Evolutionary conservation across 2,888 invertebrate species (phyloP), one percentile per base, ranked within the genome.

Genomic region (Hartigia nigra): DNA sequence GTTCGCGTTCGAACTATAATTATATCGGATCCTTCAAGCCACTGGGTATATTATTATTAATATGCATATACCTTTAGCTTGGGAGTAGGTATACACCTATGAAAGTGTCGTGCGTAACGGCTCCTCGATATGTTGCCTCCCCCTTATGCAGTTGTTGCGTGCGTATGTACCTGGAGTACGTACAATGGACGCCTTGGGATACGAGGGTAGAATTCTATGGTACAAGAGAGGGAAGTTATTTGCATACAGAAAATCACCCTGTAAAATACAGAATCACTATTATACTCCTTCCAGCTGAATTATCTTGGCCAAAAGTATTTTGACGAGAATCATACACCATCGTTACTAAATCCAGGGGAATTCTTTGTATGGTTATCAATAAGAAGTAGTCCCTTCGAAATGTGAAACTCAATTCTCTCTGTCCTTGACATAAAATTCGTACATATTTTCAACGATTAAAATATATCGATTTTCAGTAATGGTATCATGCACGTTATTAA

Each of bases 101-200:
- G 55, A 55, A 9, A 55, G 9, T 55, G 9, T 23, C 55, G 23
- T 9, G 55, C 23, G 55, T 23, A 55, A 55, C 23, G 55, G 55
- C 55, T 55, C 5, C 9, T 55, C 55, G 55, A 9, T 55, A 55
- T 23, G 2, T 9, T 9, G 23, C 23, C 55, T 23, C 23, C 23
- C 2, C 1, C 55, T 23, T 23, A 55, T 55, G 55, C 2, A 23
- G 9, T 55, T 55, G 2, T 55, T 34, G 31, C 31, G 31, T 31
- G 31, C 69, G 69, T 31, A 23, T 72, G 31, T 72, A 72, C 31
- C 32, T 72, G 72, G 3, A 23, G 23, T 32, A 31, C n/a, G 79
- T 83, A 91, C 91, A 91, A 91, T 91, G 88, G 87, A 84, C 84
- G 90, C 91, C 89, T 82, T 87, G 88, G 90, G 90, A 23, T 55